These are phyloP conservation scores for Syrmaticus mikado DNA, from an alignment of 2,113 vertebrate species.

Conservation along the genomic window DNA sequence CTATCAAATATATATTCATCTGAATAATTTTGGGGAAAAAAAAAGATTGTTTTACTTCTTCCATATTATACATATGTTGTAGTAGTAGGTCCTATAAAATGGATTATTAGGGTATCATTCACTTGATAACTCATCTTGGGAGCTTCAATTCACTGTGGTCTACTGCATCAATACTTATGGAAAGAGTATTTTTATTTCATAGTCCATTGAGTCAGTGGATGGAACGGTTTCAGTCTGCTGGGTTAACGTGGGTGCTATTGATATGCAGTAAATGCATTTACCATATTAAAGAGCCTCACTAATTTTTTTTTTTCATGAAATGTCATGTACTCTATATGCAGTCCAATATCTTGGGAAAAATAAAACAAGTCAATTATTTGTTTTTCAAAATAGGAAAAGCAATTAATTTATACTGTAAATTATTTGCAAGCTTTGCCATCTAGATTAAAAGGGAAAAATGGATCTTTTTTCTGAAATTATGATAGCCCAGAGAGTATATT, in stretches of 20 bases:
- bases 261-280: not conserved
- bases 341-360: not conserved
- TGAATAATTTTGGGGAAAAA: not conserved
- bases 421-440: not conserved
- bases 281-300: not conserved
- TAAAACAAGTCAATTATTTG: not conserved
- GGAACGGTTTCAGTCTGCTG: slow-evolving; percentile 46
- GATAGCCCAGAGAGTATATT: not conserved
- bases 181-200: slow-evolving; percentile 57
- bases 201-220: slow-evolving; percentile 37
- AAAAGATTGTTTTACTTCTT: not conserved
- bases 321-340: not conserved
- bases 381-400: not conserved
- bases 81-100: not conserved
- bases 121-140: not conserved
- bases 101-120: slow-evolving; percentile 5
- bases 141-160: not conserved
- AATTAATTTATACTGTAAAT: not conserved
- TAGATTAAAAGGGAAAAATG: not conserved
- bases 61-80: not conserved
- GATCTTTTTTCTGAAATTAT: not conserved
- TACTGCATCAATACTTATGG: not conserved
- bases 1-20: not conserved
- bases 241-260: slow-evolving; percentile 39
- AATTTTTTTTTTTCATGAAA: not conserved